Evolutionary conservation across 2,888 invertebrate genomes (phyloP), one percentile per base, ranked within the genome.

Genomic region (Myopa testacea): DNA sequence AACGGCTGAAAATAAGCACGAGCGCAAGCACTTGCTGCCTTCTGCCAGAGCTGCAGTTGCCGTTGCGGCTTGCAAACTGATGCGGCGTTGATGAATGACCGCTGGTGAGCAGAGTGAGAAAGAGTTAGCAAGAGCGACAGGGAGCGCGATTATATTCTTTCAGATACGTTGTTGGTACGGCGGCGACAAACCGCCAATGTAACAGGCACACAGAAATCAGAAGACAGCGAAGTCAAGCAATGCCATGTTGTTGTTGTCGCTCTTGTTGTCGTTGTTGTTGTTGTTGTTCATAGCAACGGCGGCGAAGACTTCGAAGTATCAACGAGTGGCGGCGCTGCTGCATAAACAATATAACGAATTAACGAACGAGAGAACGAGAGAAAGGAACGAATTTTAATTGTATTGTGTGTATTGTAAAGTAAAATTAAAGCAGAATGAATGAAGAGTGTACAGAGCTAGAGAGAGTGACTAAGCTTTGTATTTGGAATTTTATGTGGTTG

Each of bases 121-220:
- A n/a, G 55, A 55, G 34, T 52, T 55, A 10, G 37, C 26, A 52
- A 14, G 69, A 34, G 40, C 62, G 62, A 10, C 62, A 10, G 10
- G 10, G 62, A 26, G 1, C 5, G 26, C 4, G 62, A 16, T 19
- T 60, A 7, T 19, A 19, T 19, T 60, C 3, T 16, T 60, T 60
- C 60, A 14, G 69, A 69, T 4, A 72, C 60, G 72, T 72, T 79
- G 80, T 75, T 73, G 71, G 71, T n/a, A 77, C 79, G 81, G 79
- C 83, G 81, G 85, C 85, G 85, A 87, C 86, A 86, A 87, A 87
- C 87, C 87, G 87, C 87, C 87, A 87, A 87, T 86, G 83, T 87
- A 87, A 85, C 85, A 87, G 87, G 87, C 86, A 80, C 85, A 81
- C 87, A 87, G 84, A 80, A 83, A 19, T 7, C 5, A 74, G 12